Percentiles rank a stretch among this genome's conserved stretches.
phyloP scores from a whole-genome alignment of 2,797 vertebrate species.

The Cryptoblepharus egeriae region DNA sequence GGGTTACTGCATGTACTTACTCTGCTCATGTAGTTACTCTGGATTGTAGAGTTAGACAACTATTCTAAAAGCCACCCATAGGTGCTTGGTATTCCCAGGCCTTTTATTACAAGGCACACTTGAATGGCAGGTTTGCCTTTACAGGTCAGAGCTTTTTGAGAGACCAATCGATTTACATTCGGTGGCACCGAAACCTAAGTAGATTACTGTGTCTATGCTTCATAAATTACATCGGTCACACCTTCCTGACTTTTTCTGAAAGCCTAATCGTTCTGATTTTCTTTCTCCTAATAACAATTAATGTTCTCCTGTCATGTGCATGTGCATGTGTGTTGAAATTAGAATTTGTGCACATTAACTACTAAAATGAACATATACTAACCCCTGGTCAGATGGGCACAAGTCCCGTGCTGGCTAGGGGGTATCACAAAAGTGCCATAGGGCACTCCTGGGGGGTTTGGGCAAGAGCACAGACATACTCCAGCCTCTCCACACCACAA shows the following conservation, averaged over 20 bases:
- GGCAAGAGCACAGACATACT: no score
- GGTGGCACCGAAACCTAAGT: constrained; percentile 62
- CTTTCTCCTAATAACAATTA: constrained; percentile 35
- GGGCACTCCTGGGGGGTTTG: no score
- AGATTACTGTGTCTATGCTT: constrained; percentile 43
- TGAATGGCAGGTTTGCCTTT: constrained; percentile 56
- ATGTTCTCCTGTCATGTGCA: no score
- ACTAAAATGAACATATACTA: constrained; percentile 24
- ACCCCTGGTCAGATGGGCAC: no score
- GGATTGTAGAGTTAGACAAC: no score
- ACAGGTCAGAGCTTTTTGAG: constrained; percentile 62
- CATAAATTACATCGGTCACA: constrained; percentile 61
- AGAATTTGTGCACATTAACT: constrained; percentile 38
- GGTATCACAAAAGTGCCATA: no score
- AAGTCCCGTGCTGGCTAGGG: no score
- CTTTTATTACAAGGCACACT: constrained; percentile 50
- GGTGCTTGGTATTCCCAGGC: constrained; percentile 10
- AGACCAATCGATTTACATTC: constrained; percentile 68
- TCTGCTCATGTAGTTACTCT: no score
- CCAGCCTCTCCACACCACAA: no score
- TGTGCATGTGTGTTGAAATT: no score
- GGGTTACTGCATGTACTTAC: no score
- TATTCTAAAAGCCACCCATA: constrained; percentile 43
- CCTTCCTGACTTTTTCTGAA: constrained; percentile 53
- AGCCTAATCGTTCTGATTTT: constrained; percentile 27